Evolutionary conservation across 1,140 invertebrate species (phyloP).

Genomic region (Drosophila tani): DNA sequence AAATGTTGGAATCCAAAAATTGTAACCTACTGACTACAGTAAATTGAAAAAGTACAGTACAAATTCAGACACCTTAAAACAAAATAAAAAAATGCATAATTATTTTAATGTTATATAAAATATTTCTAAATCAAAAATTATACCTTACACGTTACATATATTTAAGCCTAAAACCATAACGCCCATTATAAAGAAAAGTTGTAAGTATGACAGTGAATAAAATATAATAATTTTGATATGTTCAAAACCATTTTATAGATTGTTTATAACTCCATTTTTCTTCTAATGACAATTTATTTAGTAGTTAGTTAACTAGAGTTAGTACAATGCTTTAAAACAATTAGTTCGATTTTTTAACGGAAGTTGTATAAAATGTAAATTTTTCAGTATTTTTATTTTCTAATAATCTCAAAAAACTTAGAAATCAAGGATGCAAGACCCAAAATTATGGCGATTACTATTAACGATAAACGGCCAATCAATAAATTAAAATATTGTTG

Average conservation of each 20-base stretch:
- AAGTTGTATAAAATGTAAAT: not conserved
- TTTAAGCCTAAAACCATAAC: not conserved
- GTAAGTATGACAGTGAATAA: not conserved
- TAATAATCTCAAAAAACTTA: no score
- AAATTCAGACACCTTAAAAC: not conserved
- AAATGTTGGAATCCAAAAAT: conserved; percentile 19
- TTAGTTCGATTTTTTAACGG: not conserved
- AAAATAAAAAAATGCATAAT: no score
- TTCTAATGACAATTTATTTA: not conserved
- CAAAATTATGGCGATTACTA: no score
- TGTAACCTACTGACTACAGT: not conserved
- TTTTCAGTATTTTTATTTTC: no score
- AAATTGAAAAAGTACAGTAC: not conserved
- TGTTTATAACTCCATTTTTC: not conserved
- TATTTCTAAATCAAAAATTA: not conserved
- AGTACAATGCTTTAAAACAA: not conserved
- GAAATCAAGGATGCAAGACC: no score
- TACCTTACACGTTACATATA: not conserved
- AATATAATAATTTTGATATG: conserved; percentile 3
- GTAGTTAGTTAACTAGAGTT: no score
- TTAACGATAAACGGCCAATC: not conserved
- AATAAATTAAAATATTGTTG: not conserved
- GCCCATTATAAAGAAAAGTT: not conserved
- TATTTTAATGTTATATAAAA: not conserved
- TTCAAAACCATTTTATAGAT: not conserved